Base-by-base conservation (phyloP, 2,797 vertebrate genomes). In the Sandelia bainsii region DNA sequence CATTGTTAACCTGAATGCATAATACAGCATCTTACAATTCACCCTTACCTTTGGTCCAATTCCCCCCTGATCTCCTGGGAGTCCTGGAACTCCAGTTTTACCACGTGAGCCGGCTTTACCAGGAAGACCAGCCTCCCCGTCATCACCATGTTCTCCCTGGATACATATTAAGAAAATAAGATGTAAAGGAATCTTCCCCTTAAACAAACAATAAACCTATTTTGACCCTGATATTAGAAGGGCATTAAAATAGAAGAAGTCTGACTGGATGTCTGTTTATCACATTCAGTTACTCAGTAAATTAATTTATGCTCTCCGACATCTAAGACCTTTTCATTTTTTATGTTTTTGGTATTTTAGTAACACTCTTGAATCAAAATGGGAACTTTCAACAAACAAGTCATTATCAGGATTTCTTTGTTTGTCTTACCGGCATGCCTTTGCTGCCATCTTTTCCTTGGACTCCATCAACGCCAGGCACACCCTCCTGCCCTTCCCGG, bases 111-210 rank as follows among this genome's bases (percentile, higher is more conserved):
- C 98, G 20, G 92, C 32, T 90, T 95, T 96, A 20, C 98, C 98
- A 3, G 84, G 61, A 66, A 93, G 82, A 44, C 98, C 98, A 63
- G 93, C 67, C 60, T 95, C 95, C 10, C 97, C 98, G 54, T 99
- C 97, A 0, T 96, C 96, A 14, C 98, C 98, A 39, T 99, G 97
- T 61, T 97, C 96, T 66, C 98, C 98, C 98, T 99, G 46, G 7
- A 80, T 14, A 85, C 1, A 83, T 9, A 53, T 45, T 14, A 12
- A 23, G 10, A 61, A 65, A 71, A 1, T 56, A 32, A 62, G 20
- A 70, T 59, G 7, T 34, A 20, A 6, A 52, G 0, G 51, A 51
- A 27, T 5, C 32, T 32, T 6, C 1, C 6, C 8, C 32, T 9
- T 16, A 57, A 29, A 27, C 17, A 13, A 37, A 10, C 14, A 46